A percentile compares a stretch with the other conserved stretches of the same genome.
phyloP scores from a whole-genome alignment of 2,113 vertebrate species.

The Arvicanthis niloticus region DNA sequence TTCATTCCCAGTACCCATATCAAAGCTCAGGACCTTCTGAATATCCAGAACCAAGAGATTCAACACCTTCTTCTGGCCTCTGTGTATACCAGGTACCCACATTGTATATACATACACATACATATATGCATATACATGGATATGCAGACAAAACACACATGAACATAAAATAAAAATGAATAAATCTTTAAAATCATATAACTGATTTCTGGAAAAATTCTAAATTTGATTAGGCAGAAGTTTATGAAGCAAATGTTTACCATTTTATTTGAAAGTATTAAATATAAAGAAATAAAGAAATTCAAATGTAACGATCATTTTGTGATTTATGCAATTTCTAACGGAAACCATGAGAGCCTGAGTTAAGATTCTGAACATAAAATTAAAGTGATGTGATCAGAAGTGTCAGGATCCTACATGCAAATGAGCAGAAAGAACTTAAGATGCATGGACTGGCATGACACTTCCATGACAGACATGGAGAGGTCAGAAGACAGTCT shows the following conservation, averaged over 20 bases:
- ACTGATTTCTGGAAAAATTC: conserved; percentile 24
- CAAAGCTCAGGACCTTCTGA: neutral
- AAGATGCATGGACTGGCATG: neutral
- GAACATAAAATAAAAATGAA: neutral
- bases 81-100: neutral
- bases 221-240: neutral
- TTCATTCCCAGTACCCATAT: neutral
- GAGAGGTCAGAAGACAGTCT: too few relatives aligned
- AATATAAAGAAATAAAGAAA: neutral
- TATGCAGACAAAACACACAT: neutral
- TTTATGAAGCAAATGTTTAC: neutral
- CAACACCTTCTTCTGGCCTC: neutral
- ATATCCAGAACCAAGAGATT: neutral
- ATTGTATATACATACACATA: neutral
- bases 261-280: neutral
- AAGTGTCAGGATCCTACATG: neutral
- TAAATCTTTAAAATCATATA: neutral
- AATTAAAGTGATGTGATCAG: neutral
- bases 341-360: neutral
- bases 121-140: neutral
- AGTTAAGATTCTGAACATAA: conserved; percentile 2
- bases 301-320: neutral
- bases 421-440: neutral
- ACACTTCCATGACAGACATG: neutral
- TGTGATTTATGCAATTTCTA: conserved; percentile 2